These are phyloP conservation scores for Taphrorychus bicolor DNA, from an alignment of 2,888 invertebrate genomes.

Conservation along the genomic window DNA sequence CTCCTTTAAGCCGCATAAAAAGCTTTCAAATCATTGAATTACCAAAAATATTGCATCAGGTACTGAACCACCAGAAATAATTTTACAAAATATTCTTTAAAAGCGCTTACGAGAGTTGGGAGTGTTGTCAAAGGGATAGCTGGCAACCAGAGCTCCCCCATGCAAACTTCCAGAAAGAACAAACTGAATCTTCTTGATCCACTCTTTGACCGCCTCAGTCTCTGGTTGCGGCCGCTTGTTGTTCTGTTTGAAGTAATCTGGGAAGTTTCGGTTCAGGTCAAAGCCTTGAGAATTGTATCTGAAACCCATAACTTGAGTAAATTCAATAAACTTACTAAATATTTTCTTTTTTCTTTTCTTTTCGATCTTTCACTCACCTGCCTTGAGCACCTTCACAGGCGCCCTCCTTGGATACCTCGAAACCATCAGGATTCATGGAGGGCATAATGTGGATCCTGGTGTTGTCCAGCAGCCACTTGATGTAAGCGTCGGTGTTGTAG, in stretches of 20 bases:
- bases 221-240: constrained; percentile 91
- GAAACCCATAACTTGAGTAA: constrained; percentile 38
- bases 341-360: neutral
- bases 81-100: neutral
- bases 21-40: constrained; percentile 50
- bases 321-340: neutral
- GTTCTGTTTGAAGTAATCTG: constrained; percentile 91
- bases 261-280: constrained; percentile 95
- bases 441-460: constrained; percentile 97
- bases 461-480: constrained; percentile 90
- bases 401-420: constrained; percentile 89
- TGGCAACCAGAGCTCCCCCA: constrained; percentile 94
- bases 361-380: constrained; percentile 65
- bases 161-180: constrained; percentile 94
- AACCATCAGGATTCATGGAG: constrained; percentile 99
- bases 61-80: neutral
- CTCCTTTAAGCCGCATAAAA: constrained; percentile 64
- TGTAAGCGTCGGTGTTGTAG: constrained; percentile 83
- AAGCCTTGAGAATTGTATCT: constrained; percentile 88
- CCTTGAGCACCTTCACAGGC: constrained; percentile 88
- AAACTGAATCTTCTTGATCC: constrained; percentile 93
- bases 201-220: constrained; percentile 91
- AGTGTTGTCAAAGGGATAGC: constrained; percentile 96
- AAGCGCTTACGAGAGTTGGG: constrained; percentile 84
- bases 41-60: neutral